Percentiles rank a stretch among this genome's conserved stretches.
Conservation (phyloP, 2,888 invertebrate species). For the Hedya salicella region DNA sequence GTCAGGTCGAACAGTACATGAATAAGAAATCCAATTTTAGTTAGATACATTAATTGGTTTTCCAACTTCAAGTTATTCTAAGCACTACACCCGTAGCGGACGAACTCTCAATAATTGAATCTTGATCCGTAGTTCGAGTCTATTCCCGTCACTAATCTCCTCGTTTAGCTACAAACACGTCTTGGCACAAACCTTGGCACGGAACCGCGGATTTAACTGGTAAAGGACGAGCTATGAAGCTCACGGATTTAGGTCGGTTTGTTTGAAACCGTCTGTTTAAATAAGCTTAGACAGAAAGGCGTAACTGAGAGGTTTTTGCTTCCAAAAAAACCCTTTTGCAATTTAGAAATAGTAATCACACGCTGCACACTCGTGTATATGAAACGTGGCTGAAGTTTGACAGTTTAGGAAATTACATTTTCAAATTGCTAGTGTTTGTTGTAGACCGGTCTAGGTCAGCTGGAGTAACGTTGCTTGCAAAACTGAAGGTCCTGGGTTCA, state of each 20-base stretch:
- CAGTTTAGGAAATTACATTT: conserved; percentile 5
- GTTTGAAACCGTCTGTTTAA: conserved; percentile 6
- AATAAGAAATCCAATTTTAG: neutral
- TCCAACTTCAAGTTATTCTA: conserved; percentile 13
- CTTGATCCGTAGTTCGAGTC: conserved; percentile 31
- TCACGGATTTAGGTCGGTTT: neutral
- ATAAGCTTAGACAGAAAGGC: neutral
- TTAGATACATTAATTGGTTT: conserved; percentile 7
- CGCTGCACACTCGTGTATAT: neutral
- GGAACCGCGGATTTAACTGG: conserved; percentile 22
- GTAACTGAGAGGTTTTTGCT: neutral
- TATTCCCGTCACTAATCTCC: conserved; percentile 37
- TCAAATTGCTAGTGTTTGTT: neutral
- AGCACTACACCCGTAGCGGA: conserved; percentile 11
- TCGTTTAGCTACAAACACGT: conserved; percentile 27
- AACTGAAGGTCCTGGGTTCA: no score
- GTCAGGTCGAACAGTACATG: no score
- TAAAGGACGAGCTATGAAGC: conserved; percentile 17
- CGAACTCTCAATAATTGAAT: conserved; percentile 41
- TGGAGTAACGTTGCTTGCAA: no score
- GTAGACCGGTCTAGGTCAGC: no score
- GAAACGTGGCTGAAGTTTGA: conserved; percentile 3
- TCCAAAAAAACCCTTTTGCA: neutral
- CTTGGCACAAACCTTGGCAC: conserved; percentile 30
- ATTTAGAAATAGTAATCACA: neutral